phyloP scores from a whole-genome alignment of 2,888 invertebrate genomes.

The Drosophila nr. perissopoda region DNA sequence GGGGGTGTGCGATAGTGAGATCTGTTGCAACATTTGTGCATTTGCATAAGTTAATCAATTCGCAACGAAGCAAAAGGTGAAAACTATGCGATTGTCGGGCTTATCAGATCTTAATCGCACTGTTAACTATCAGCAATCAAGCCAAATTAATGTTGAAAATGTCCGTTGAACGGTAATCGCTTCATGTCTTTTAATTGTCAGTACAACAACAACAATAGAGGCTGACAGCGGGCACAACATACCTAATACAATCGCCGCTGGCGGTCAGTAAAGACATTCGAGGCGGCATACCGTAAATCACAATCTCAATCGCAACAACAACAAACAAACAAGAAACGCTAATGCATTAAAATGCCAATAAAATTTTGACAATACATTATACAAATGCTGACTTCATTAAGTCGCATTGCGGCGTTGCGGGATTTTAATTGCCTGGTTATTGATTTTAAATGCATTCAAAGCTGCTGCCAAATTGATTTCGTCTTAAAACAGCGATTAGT shows the following conservation, averaged over 20 bases:
- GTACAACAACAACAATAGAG: slow-evolving; percentile 28
- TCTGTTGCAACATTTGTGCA: slow-evolving; percentile 62
- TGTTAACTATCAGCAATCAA: slow-evolving; percentile 66
- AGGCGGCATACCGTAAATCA: slow-evolving; percentile 70
- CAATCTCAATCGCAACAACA: slow-evolving; percentile 50
- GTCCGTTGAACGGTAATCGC: slow-evolving; percentile 45
- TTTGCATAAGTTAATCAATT: slow-evolving; percentile 83
- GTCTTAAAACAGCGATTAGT: slow-evolving; percentile 66
- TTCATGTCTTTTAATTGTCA: slow-evolving; percentile 68
- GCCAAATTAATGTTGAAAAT: slow-evolving; percentile 50
- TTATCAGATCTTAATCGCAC: slow-evolving; percentile 52
- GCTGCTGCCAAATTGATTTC: slow-evolving; percentile 39
- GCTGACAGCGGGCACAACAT: slow-evolving; percentile 26
- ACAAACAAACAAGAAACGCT: slow-evolving; percentile 19
- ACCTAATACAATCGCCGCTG: slow-evolving; percentile 47
- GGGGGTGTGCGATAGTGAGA: slow-evolving; percentile 41
- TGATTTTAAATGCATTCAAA: slow-evolving; percentile 58
- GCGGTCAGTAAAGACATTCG: slow-evolving; percentile 53
- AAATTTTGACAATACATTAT: slow-evolving; percentile 77
- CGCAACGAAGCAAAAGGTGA: slow-evolving; percentile 78
- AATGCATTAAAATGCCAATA: slow-evolving; percentile 67
- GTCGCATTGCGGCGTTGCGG: slow-evolving; percentile 24
- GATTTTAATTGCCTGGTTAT: slow-evolving; percentile 72
- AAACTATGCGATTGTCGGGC: slow-evolving; percentile 50
- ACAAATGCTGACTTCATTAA: slow-evolving; percentile 75